Evolutionary conservation across 2,113 vertebrate genomes (phyloP).

Genomic region (Mugil cephalus): DNA sequence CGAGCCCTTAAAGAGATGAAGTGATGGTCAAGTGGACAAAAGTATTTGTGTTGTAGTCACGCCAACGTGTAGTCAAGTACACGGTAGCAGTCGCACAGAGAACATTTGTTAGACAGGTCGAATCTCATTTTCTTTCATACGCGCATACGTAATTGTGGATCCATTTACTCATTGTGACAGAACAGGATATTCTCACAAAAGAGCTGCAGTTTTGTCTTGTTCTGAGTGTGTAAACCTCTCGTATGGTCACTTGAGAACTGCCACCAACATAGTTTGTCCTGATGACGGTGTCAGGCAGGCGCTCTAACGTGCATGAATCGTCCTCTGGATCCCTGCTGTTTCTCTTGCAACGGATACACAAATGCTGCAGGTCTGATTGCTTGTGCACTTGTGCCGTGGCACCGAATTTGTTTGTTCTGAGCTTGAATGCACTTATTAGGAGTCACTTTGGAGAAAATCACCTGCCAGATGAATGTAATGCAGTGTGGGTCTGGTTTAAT

Average conservation of each 20-base stretch:
- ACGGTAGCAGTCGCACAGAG: conserved; percentile 30
- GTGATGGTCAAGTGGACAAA: conserved; percentile 47
- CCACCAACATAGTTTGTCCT: neutral
- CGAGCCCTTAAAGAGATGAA: conserved; percentile 52
- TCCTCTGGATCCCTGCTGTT: neutral
- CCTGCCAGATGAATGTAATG: conserved; percentile 13
- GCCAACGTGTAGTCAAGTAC: conserved; percentile 43
- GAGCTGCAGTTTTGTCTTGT: conserved; percentile 4
- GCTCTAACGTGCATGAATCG: neutral
- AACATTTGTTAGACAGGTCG: conserved; percentile 31
- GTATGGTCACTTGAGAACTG: conserved; percentile 1
- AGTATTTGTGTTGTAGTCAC: conserved; percentile 52
- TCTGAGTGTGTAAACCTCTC: neutral
- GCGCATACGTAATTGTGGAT: neutral
- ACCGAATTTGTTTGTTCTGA: conserved; percentile 4
- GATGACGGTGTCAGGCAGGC: neutral
- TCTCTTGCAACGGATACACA: neutral
- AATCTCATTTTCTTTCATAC: conserved; percentile 11
- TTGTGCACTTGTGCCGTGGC: neutral
- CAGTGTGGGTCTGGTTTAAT: neutral
- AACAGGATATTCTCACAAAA: conserved; percentile 1
- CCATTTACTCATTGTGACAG: conserved; percentile 1
- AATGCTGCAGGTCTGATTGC: neutral
- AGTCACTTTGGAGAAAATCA: neutral
- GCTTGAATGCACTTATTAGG: conserved; percentile 4